These are phyloP conservation scores for Drosophila watanabei DNA, from an alignment of 1,140 invertebrate species.

Conservation along the genomic window DNA sequence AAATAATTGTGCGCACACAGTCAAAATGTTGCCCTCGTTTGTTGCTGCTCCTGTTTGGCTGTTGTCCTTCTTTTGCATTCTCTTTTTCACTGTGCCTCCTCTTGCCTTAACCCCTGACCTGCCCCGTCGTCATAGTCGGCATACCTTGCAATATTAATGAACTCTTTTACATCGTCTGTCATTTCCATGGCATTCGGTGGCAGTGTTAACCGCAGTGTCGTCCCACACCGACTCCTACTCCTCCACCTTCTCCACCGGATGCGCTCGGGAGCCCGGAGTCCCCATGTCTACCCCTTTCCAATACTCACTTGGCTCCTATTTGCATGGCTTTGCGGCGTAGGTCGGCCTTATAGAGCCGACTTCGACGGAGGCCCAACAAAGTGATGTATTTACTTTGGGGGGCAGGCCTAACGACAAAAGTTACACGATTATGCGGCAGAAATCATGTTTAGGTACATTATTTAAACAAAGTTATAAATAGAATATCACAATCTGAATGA, in stretches of 20 bases:
- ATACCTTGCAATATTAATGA: conserved; percentile 81
- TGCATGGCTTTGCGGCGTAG: conserved; percentile 36
- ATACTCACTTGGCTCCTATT: conserved; percentile 45
- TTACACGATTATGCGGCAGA: conserved; percentile 35
- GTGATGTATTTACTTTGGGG: conserved; percentile 48
- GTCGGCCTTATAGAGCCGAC: conserved; percentile 36
- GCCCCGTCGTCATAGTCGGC: conserved; percentile 49
- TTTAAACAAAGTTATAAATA: neutral
- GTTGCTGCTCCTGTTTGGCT: conserved; percentile 12
- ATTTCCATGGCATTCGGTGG: conserved; percentile 68
- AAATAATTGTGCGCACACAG: conserved; percentile 80
- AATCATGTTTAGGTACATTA: neutral
- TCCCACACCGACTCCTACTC: neutral
- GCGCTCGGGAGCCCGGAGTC: conserved; percentile 1
- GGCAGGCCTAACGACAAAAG: conserved; percentile 16
- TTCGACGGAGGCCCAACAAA: conserved; percentile 22
- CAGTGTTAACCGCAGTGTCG: conserved; percentile 45
- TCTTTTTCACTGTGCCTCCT: neutral
- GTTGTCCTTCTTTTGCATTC: conserved; percentile 24
- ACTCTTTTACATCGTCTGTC: conserved; percentile 82
- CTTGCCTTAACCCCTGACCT: conserved; percentile 21
- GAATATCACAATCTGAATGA: neutral
- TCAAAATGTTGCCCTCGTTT: conserved; percentile 74
- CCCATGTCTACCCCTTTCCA: conserved; percentile 52
- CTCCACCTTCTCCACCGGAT: neutral